A percentile compares a stretch with the other conserved stretches of the same genome.
phyloP scores from a whole-genome alignment of 2,888 invertebrate genomes.

The Andrena camellia region DNA sequence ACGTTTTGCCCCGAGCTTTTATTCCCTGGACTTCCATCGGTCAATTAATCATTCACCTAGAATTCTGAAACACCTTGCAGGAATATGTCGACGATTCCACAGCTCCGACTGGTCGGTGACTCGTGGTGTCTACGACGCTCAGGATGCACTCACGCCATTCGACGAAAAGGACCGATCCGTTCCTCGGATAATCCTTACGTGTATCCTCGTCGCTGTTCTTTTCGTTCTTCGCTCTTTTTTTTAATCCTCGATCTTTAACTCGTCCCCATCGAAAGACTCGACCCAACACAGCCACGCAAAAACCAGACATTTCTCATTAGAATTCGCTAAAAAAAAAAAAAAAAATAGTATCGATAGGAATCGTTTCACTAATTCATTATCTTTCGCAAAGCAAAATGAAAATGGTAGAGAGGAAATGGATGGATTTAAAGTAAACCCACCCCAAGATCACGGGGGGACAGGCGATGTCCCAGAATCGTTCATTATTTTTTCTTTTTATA shows the following conservation, averaged over 20 bases:
- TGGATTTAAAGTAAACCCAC: conserved; percentile 22
- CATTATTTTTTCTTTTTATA: conserved; percentile 56
- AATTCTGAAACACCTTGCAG: conserved; percentile 1
- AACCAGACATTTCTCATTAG: neutral
- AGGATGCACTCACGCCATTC: conserved; percentile 51
- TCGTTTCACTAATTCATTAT: conserved; percentile 16
- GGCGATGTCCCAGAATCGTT: conserved; percentile 52
- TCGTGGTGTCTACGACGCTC: conserved; percentile 43
- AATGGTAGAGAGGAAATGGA: conserved; percentile 30
- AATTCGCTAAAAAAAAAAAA: conserved; percentile 20
- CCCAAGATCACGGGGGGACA: conserved; percentile 14
- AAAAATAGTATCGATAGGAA: neutral
- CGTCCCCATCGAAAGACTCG: neutral
- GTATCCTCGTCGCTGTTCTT: conserved; percentile 30
- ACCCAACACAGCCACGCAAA: neutral
- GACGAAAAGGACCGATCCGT: conserved; percentile 31
- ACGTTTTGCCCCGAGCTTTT: neutral
- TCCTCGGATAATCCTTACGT: conserved; percentile 36
- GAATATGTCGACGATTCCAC: conserved; percentile 44
- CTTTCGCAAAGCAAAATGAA: neutral
- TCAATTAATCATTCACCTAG: neutral
- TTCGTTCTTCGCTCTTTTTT: conserved; percentile 7
- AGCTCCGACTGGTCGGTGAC: conserved; percentile 50
- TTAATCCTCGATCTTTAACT: neutral
- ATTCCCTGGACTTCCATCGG: neutral